Base-by-base conservation (phyloP, 2,888 invertebrate genomes). In the Metalampra italica region DNA sequence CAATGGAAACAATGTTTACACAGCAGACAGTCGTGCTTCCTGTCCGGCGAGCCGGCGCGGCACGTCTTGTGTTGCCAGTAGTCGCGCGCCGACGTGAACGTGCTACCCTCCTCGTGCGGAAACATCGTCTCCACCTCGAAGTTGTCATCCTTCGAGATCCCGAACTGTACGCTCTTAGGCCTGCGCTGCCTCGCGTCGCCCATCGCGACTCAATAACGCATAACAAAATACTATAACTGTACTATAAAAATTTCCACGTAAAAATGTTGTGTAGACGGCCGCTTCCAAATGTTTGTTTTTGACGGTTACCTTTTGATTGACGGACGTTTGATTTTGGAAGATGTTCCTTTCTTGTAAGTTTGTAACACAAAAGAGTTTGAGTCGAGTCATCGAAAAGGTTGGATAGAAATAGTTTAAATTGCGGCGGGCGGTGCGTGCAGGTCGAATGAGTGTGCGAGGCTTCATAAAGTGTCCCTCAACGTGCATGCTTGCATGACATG, bases 101-200 rank as follows among this genome's bases (percentile, higher is more conserved):
- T 60, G 43, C 48, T 73, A 0, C 75, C 83, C 9, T 82, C 81
- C 1, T 61, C 56, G 0, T 66, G 60, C 14, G 62, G 66, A 3
- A 56, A 52, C 0, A 49, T 34, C 1, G 55, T 59, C 46, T 77
- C 81, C 49, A 75, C 66, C 1, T 75, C 75, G 12, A 62, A 78
- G 39, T 65, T 74, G 43, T 84, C 86, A 44, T 87, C 87, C 46
- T 84, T 85, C 0, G 81, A 81, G 7, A 86, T 36, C 0, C 84
- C 85, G 36, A 86, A 85, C 52, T 74, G 85, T 3, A 78, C 82
- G 47, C 78, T 81, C 46, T 78, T 85, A 56, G 76, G 75, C 43
- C 71, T 74, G 47, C 80, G 72, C 60, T 80, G 82, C 50, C 75
- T 76, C 0, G 57, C 45, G 22, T 58, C 52, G 37, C 70, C 68